Conservation (phyloP, 1,140 invertebrate species). For the Pygmarrhopalites habei region DNA sequence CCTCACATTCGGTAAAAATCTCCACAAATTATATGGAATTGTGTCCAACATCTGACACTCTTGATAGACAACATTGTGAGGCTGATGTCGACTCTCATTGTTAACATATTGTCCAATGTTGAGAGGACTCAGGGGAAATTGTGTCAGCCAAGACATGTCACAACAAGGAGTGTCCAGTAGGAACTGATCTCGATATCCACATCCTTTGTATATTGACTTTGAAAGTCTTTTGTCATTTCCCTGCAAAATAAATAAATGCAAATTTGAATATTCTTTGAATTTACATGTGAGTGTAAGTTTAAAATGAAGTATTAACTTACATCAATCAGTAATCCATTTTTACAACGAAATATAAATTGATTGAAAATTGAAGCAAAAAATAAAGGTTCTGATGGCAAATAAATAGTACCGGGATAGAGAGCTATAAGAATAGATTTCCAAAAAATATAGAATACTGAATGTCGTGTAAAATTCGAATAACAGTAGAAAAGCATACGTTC, state of each 20-base stretch:
- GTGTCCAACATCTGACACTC: constrained; percentile 15
- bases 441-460: background rate
- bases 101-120: constrained; percentile 50
- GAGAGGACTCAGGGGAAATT: constrained; percentile 44
- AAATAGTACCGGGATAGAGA: constrained; percentile 41
- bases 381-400: constrained; percentile 46
- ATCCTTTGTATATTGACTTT: constrained; percentile 46
- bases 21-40: constrained; percentile 9
- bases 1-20: constrained; percentile 31
- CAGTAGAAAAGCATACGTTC: background rate
- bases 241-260: no score
- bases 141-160: constrained; percentile 47
- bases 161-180: constrained; percentile 42
- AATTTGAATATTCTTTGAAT: no score
- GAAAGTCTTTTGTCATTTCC: constrained; percentile 48
- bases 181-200: constrained; percentile 44
- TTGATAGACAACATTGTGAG: constrained; percentile 33
- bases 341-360: constrained; percentile 48
- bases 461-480: background rate
- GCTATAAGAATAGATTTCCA: constrained; percentile 7
- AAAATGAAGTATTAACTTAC: no score
- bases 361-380: constrained; percentile 48
- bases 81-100: constrained; percentile 40
- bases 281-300: no score
- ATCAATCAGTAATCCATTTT: constrained; percentile 47